Conservation (phyloP, 2,113 vertebrate species). For the Pangasianodon gigas region DNA sequence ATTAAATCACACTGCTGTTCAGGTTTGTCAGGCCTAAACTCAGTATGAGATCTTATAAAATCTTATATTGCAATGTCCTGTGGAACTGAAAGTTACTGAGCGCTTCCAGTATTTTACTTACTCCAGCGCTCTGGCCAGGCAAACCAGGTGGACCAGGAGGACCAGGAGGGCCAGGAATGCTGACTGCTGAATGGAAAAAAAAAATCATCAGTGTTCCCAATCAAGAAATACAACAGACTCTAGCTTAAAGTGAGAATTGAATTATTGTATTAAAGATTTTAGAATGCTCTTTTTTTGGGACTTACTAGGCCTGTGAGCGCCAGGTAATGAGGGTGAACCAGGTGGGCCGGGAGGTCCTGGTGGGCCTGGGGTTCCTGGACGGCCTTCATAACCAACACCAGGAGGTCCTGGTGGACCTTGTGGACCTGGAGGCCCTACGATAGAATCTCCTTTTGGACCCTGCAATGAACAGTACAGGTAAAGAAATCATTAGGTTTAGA, state of each 20-base stretch:
- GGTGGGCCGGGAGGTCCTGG: conserved; percentile 81
- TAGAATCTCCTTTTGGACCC: conserved; percentile 88
- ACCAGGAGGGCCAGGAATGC: conserved; percentile 86
- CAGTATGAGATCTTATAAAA: not conserved
- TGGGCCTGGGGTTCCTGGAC: conserved; percentile 79
- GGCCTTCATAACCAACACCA: conserved; percentile 84
- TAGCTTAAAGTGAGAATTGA: not conserved
- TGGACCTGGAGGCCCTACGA: conserved; percentile 82
- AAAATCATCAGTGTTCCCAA: not conserved
- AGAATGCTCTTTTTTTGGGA: not conserved
- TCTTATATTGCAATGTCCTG: not conserved
- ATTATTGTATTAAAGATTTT: not conserved
- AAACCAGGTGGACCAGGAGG: conserved; percentile 85
- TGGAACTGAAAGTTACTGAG: not conserved
- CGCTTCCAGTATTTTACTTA: conserved; percentile 67
- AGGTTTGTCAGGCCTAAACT: not conserved
- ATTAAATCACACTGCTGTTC: not conserved
- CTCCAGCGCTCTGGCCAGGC: conserved; percentile 77
- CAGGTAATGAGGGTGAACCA: conserved; percentile 72
- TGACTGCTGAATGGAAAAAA: conserved; percentile 74
- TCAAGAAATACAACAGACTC: not conserved
- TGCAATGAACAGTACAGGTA: conserved; percentile 54
- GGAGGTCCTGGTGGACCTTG: conserved; percentile 86
- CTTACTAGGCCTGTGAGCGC: conserved; percentile 82
- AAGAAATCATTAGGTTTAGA: not conserved